These are phyloP conservation scores for Agriopis leucophaearia DNA, from an alignment of 2,888 invertebrate genomes.

Conservation along the genomic window DNA sequence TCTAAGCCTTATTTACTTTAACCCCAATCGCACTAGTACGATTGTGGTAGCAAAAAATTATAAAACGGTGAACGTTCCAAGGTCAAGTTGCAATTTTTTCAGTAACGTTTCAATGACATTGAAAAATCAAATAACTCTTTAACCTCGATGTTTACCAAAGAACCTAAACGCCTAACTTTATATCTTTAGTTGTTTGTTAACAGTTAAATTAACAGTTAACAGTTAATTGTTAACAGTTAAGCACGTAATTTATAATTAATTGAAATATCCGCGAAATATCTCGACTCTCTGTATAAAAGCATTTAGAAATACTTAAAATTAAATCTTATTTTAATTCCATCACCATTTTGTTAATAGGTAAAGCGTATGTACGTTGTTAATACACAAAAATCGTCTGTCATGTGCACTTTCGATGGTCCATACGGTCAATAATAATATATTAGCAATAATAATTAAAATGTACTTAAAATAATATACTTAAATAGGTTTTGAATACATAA, in stretches of 20 bases:
- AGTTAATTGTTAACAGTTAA: conserved; percentile 34
- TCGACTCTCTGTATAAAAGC: conserved; percentile 72
- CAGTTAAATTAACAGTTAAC: conserved; percentile 32
- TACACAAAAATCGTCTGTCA: conserved; percentile 62
- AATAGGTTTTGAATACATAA: neutral
- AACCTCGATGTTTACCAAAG: conserved; percentile 23
- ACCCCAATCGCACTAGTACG: conserved; percentile 22
- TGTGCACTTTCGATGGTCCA: conserved; percentile 83
- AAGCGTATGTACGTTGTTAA: conserved; percentile 53
- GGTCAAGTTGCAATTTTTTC: conserved; percentile 63
- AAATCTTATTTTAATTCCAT: conserved; percentile 68
- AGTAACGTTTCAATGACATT: conserved; percentile 67
- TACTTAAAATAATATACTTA: conserved; percentile 20
- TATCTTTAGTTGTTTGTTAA: conserved; percentile 9
- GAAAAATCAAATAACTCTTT: conserved; percentile 54
- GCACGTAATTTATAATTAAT: conserved; percentile 36
- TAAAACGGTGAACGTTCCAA: conserved; percentile 67
- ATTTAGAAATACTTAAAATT: conserved; percentile 53
- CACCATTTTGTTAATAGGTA: conserved; percentile 73
- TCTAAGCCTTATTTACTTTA: conserved; percentile 38
- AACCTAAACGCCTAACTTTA: conserved; percentile 15
- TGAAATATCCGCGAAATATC: conserved; percentile 32
- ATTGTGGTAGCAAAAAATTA: conserved; percentile 47
- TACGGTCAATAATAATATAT: conserved; percentile 59
- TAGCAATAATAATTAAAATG: conserved; percentile 12